phyloP scores from a whole-genome alignment of 2,797 vertebrate species.

The Knipowitschia caucasica region DNA sequence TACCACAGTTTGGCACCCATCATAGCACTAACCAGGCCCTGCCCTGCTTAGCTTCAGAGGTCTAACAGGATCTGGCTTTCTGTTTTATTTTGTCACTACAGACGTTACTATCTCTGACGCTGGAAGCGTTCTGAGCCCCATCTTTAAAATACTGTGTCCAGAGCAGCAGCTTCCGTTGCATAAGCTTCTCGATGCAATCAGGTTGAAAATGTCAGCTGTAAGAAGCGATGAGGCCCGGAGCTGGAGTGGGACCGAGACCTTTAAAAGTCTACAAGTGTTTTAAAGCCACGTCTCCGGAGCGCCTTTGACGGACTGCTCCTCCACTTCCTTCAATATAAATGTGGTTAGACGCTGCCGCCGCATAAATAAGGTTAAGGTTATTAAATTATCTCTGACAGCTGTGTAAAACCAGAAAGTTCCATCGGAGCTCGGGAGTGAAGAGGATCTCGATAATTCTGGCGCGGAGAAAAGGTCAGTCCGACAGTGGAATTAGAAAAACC shows the following conservation, averaged over 20 bases:
- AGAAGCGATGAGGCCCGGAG: neutral
- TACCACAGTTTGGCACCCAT: no score
- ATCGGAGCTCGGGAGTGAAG: conserved; percentile 36
- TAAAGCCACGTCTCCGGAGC: conserved; percentile 9
- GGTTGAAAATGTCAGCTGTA: conserved; percentile 1
- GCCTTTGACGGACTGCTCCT: neutral
- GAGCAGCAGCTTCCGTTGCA: no score
- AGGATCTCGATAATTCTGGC: conserved; percentile 56
- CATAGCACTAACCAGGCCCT: no score
- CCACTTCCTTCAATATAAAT: neutral
- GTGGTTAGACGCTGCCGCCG: neutral
- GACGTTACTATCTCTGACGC: no score
- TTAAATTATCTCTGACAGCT: conserved; percentile 2
- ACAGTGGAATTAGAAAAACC: conserved; percentile 70
- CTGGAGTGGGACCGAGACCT: conserved; percentile 4
- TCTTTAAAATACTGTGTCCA: no score
- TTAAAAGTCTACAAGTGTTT: conserved; percentile 3
- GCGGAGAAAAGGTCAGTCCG: conserved; percentile 69
- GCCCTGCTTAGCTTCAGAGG: no score
- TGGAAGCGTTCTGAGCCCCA: no score
- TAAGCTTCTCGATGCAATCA: no score
- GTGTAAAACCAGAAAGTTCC: conserved; percentile 20
- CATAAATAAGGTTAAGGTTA: conserved; percentile 15
- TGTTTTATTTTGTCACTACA: no score
- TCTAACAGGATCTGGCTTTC: no score